Evolutionary conservation across 23 tunicate genomes (phyloP), one percentile per base, ranked within the genome.

Genomic region (Oikopleura dioica): DNA sequence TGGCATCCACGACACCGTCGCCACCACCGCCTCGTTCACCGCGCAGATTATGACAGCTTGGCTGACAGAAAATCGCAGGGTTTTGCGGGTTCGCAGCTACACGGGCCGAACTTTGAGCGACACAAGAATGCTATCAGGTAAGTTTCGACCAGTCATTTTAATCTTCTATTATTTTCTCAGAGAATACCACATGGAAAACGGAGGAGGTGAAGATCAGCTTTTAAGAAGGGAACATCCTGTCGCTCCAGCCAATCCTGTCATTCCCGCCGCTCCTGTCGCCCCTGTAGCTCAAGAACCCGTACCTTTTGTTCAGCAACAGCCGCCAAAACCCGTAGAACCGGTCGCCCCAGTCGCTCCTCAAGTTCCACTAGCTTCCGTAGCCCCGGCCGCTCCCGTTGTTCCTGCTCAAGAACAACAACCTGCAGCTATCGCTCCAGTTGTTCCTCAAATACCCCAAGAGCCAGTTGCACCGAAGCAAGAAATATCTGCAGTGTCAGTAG

Each of bases 1-100:
- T 63, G 72, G 72, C 29, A 31, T 12, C 72, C 72, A 2, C 72
- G 72, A 63, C 72, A 63, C 33, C 72, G 72, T 12, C 16, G 72
- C 16, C 72, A 63, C 33, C 72, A 63, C 26, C 32, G 72, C 72
- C 72, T 63, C 33, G 33, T 63, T 28, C 72, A 63, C 33, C 29
- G 72, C 29, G 26, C 26, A 2, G 72, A 63, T 28, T 28, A 63
- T 63, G 33, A 23, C 16, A 9, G 9, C 21, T 44, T 44, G 21
- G 55, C 55, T 21, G 55, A 44, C 55, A 63, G 72, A 28, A 31
- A 63, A 63, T 12, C 72, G 2, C 30, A 63, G 2, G 72, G 72
- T 2, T 63, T 63, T 28, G 16, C 26, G 26, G 30, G 26, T 63
- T 63, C 72, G 26, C 16, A 63, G 26, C 33, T 63, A 5, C 72